These are phyloP conservation scores for Nemapogon koenigi DNA, from an alignment of 2,888 invertebrate genomes.

Conservation along the genomic window DNA sequence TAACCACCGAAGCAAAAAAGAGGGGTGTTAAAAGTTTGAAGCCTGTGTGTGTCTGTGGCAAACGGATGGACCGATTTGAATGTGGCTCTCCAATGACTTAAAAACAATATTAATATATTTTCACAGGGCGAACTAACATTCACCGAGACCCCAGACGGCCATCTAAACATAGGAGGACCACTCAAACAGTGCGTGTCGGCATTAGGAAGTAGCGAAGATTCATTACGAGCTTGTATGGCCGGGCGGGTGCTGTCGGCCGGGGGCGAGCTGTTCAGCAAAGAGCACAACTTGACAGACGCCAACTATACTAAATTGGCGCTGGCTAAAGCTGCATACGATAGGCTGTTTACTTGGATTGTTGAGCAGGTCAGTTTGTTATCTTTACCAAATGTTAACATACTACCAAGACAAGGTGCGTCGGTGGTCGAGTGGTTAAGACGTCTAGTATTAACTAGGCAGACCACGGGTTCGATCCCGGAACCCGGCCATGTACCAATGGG, in stretches of 20 bases:
- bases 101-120: no score
- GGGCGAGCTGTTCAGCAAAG: conserved; percentile 84
- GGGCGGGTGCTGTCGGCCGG: conserved; percentile 92
- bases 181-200: conserved; percentile 49
- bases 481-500: no score
- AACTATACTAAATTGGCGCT: conserved; percentile 90
- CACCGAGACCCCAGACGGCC: conserved; percentile 66
- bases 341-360: conserved; percentile 95
- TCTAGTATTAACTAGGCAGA: no score
- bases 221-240: conserved; percentile 78
- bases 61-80: no score
- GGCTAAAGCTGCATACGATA: conserved; percentile 94
- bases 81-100: no score
- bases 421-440: no score
- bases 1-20: no score
- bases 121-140: conserved; percentile 65
- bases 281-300: conserved; percentile 85
- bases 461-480: no score
- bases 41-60: no score
- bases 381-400: not conserved
- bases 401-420: no score
- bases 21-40: no score
- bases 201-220: conserved; percentile 67
- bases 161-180: conserved; percentile 61
- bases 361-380: conserved; percentile 42